These are phyloP conservation scores for Petrocephalus sullivani DNA, from an alignment of 2,797 vertebrate genomes.

Conservation along the genomic window DNA sequence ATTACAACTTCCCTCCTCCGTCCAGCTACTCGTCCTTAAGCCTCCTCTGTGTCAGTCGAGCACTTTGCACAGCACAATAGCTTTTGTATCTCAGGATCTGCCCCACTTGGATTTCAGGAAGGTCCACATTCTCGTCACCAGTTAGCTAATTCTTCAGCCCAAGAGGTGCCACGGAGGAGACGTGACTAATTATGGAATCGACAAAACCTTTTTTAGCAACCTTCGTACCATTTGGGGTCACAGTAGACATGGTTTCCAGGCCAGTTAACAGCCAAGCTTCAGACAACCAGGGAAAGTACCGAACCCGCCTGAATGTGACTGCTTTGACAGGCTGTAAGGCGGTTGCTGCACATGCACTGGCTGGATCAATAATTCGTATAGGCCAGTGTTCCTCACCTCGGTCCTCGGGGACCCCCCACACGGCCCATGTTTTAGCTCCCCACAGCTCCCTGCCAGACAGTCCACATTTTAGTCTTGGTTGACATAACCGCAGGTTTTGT, in stretches of 20 bases:
- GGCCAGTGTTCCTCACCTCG: background rate
- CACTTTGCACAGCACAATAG: background rate
- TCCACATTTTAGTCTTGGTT: background rate
- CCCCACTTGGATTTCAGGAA: background rate
- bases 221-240: background rate
- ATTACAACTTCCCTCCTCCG: background rate
- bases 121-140: background rate
- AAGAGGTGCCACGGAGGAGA: background rate
- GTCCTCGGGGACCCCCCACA: background rate
- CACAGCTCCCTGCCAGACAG: background rate
- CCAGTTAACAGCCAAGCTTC: background rate
- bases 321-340: background rate
- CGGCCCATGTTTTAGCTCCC: background rate
- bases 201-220: constrained; percentile 43
- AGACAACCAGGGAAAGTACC: background rate
- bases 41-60: background rate
- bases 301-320: background rate
- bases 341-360: background rate
- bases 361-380: background rate
- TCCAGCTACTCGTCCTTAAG: background rate
- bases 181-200: constrained; percentile 38
- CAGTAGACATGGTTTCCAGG: background rate
- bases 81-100: background rate
- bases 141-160: background rate
- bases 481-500: background rate